Base-by-base conservation (phyloP, 2,113 vertebrate species). In the Thalassarche chlororhynchos region DNA sequence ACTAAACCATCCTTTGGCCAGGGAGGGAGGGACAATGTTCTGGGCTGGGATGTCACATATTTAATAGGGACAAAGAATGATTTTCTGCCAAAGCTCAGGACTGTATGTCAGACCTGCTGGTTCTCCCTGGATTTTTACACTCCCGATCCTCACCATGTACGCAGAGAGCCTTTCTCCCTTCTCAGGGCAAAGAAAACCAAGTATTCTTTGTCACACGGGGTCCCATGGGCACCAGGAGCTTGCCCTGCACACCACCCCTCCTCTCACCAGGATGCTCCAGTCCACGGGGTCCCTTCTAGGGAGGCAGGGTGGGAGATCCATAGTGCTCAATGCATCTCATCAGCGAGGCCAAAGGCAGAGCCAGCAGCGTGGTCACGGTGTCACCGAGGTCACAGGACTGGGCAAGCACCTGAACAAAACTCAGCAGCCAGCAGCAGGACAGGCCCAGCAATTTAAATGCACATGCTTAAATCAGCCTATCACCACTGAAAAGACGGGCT, bases 171-270 rank as follows among this genome's bases (percentile, higher is more conserved):
- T 44, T 47, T 76, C 44, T 23, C 36, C 64, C 46, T 47, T 40
- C 44, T 68, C 52, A 65, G 44, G 42, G 54, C 24, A 72, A 88
- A 32, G 25, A 72, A 78, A 70, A 16, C 6, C 14, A 77, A 52
- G 17, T 1, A 62, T 83, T 61, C n/a, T 36, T 61, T 76, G 18
- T 36, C 46, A 47, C 6, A 49, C 0, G 0, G 17, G 8, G 28
- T 68, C 17, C 60, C 3, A 2, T 2, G 16, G 19, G 16, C 9
- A 31, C 61, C 62, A 51, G 81, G 21, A 52, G 28, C 29, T 72
- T 79, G 16, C 38, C 14, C 51, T 85, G 70, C 17, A 60, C 2
- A 20, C 21, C 36, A 81, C 8, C 4, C 28, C 6, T 42, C 13
- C 16, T 55, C 31, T 60, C 17, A 38, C 55, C 8, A 36, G 44